Percentiles rank a stretch among this genome's conserved stretches.
Conservation (phyloP, 2,113 vertebrate genomes). For the Rallus limicola region DNA sequence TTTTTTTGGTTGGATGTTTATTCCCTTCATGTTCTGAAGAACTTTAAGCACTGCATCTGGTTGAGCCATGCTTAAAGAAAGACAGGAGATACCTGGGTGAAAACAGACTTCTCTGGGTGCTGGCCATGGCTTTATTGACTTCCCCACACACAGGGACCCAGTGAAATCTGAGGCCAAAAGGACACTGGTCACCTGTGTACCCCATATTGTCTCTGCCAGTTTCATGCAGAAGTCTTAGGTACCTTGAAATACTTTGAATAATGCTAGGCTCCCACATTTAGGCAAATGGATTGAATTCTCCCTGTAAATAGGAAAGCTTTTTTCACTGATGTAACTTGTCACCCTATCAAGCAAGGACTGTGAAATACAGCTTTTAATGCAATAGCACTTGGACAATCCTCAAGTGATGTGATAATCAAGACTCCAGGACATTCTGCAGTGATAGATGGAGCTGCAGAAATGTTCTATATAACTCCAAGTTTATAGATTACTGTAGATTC, state of each 20-base stretch:
- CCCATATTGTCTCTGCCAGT: accelerated
- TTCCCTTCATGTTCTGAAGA: not conserved
- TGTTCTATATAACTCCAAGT: not conserved
- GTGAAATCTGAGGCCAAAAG: not conserved
- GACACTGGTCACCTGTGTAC: not conserved
- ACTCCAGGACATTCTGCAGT: not conserved
- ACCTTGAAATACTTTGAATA: not conserved
- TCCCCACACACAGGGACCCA: not conserved
- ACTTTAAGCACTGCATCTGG: not conserved
- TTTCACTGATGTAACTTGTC: not conserved
- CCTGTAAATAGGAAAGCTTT: not conserved
- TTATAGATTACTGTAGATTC: not conserved
- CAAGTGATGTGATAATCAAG: not conserved
- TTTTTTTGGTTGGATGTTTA: not conserved
- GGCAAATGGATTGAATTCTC: not conserved
- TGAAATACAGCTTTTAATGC: not conserved
- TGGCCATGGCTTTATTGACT: not conserved
- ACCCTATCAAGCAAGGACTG: not conserved
- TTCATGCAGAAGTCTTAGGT: not conserved
- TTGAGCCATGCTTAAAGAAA: not conserved
- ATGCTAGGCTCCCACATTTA: not conserved
- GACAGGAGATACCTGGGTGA: not conserved
- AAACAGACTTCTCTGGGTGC: not conserved
- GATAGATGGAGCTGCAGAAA: not conserved
- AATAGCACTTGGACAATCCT: not conserved